phyloP scores from a whole-genome alignment of 2,888 invertebrate species.

The Isotomurus palustris region DNA sequence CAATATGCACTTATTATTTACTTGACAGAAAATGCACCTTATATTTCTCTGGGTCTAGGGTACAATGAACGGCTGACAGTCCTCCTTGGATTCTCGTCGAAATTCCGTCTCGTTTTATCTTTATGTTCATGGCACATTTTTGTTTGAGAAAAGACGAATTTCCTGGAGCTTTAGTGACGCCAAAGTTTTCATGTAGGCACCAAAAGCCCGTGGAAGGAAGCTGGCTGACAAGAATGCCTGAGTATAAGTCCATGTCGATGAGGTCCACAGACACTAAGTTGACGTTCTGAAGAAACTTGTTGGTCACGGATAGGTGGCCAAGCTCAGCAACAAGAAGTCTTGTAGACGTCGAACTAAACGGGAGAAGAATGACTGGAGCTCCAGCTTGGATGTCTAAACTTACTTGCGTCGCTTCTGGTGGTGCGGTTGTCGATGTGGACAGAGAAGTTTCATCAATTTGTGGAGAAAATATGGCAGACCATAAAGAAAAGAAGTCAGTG shows the following conservation, averaged over 20 bases:
- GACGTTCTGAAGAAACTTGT: constrained; percentile 58
- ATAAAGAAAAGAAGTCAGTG: constrained; percentile 57
- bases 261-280: constrained; percentile 59
- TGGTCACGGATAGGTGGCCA: constrained; percentile 69
- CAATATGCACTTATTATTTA: background rate
- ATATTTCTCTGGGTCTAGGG: constrained; percentile 79
- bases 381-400: constrained; percentile 63
- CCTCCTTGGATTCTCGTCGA: constrained; percentile 67
- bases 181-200: constrained; percentile 54
- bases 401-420: constrained; percentile 53
- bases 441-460: constrained; percentile 4
- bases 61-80: constrained; percentile 75
- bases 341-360: constrained; percentile 73
- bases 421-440: constrained; percentile 7
- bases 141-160: constrained; percentile 68
- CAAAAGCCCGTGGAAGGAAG: too few relatives aligned
- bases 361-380: constrained; percentile 79
- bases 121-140: constrained; percentile 72
- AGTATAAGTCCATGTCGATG: constrained; percentile 70
- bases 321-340: constrained; percentile 76
- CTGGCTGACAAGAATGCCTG: too few relatives aligned
- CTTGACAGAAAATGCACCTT: constrained; percentile 50
- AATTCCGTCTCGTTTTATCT: constrained; percentile 72
- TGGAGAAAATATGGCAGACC: constrained; percentile 42
- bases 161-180: constrained; percentile 56